phyloP scores from a whole-genome alignment of 2,797 vertebrate species.

The Acipenser oxyrinchus region DNA sequence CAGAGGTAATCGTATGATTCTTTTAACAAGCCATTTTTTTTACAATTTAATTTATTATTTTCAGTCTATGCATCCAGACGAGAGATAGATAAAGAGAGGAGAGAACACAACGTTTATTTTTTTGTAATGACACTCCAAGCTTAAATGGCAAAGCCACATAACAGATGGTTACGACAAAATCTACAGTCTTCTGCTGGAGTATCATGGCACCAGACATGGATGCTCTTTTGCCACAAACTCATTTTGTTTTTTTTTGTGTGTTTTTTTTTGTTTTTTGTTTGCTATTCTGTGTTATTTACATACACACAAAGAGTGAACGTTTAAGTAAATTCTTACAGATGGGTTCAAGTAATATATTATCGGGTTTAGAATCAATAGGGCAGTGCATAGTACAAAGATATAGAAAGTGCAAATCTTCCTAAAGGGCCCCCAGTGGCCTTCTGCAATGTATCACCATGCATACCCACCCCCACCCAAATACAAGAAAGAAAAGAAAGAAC shows the following conservation, averaged over 20 bases:
- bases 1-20: constrained; percentile 98
- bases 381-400: constrained; percentile 99
- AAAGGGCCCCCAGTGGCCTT: constrained; percentile 70
- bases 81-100: constrained; percentile 81
- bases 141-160: constrained; percentile 88
- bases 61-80: constrained; percentile 99
- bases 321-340: constrained; percentile 83
- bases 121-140: constrained; percentile 96
- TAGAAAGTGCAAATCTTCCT: constrained; percentile 99
- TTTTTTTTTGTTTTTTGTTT: constrained; percentile 58
- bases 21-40: constrained; percentile 93
- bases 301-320: constrained; percentile 78
- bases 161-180: constrained; percentile 81
- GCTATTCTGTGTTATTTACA: constrained; percentile 86
- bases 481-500: constrained; percentile 40
- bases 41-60: constrained; percentile 81
- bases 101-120: constrained; percentile 96
- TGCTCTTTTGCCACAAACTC: constrained; percentile 61
- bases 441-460: constrained; percentile 72
- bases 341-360: constrained; percentile 97
- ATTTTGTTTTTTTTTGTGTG: constrained; percentile 38
- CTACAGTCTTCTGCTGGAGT: constrained; percentile 80
- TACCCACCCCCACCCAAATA: constrained; percentile 47
- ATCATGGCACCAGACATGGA: constrained; percentile 73
- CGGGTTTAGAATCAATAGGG: constrained; percentile 99